A percentile compares a stretch with the other conserved stretches of the same genome.
These are phyloP conservation scores for Pangasius macronema DNA, from an alignment of 2,797 vertebrate species.

Conservation along the genomic window DNA sequence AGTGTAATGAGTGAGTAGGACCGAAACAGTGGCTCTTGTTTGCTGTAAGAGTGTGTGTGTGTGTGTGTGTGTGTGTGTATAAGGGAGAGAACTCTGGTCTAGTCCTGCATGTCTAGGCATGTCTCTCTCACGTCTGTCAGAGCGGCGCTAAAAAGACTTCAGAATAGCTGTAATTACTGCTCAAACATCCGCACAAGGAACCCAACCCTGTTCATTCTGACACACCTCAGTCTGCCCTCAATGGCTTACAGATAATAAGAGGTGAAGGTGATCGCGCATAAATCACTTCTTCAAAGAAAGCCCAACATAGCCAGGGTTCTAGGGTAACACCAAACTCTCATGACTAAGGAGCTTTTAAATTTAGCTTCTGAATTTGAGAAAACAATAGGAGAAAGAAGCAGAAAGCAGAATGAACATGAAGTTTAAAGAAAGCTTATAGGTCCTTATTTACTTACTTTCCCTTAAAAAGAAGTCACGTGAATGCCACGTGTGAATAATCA, in stretches of 20 bases:
- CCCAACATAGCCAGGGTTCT: background rate
- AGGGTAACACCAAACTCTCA: background rate
- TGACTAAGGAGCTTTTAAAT: background rate
- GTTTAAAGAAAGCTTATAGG: background rate
- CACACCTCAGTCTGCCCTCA: slow-evolving; percentile 48
- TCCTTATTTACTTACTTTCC: background rate
- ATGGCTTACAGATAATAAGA: slow-evolving; percentile 19
- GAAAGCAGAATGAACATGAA: background rate
- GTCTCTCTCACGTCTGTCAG: slow-evolving; percentile 38
- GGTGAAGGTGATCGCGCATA: background rate
- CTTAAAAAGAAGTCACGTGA: background rate
- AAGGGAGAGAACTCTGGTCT: slow-evolving; percentile 35
- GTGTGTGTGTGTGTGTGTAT: slow-evolving; percentile 3
- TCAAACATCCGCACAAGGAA: slow-evolving; percentile 51
- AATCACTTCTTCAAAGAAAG: slow-evolving; percentile 26
- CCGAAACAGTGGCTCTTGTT: slow-evolving; percentile 28
- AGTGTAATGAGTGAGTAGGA: slow-evolving; percentile 20
- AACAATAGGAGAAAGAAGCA: background rate
- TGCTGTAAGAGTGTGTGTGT: background rate
- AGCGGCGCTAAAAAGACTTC: slow-evolving; percentile 41
- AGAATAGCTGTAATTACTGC: slow-evolving; percentile 51
- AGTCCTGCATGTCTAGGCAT: slow-evolving; percentile 52
- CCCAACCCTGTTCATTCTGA: slow-evolving; percentile 40
- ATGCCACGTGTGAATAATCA: background rate
- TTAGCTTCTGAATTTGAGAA: background rate